Base-by-base conservation (phyloP, 2,888 invertebrate genomes). In the Smittia aterrima region DNA sequence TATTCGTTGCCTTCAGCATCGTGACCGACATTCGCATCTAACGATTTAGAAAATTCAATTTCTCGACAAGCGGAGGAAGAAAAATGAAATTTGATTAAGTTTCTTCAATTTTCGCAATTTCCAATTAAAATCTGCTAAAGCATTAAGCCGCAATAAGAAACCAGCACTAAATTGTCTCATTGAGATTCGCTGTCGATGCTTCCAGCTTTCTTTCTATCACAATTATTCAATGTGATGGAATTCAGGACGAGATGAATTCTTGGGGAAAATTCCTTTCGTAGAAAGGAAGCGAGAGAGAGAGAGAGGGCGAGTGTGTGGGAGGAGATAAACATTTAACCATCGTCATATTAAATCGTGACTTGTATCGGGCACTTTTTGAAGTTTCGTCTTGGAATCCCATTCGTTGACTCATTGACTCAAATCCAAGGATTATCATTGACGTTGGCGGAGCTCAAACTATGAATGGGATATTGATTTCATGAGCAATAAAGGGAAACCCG, bases 381-480 rank as follows among this genome's bases (percentile, higher is more conserved):
- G 16, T 47, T 47, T 47, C 47, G 47, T 47, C 47, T 58, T 58
- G 18, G 9, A 18, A 58, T 18, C 18, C 1, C 7, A 4, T 1
- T 1, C 20, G 18, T 58, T 7, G 11, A 20, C 16, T 18, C 58
- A 58, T 20, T 7, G 58, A 20, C 6, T 2, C 2, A 2, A 47
- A 11, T 47, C 16, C 11, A 3, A 6, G 2, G 11, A n/a, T n/a
- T 13, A n/a, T 58, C 58, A 18, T 58, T 18, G 18, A 47, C 18
- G 58, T 22, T 20, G 22, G 9, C 18, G 18, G 18, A 4, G 6
- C 6, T 25, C 20, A 41, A 67, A 41, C 11, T 38, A 67, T 67
- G 67, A 67, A 67, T 67, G 67, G 32, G 40, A 9, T 41, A 67
- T 67, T 22, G 67, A 67, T 67, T 67, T 47, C 40, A 11, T 4